phyloP scores from a whole-genome alignment of 30 jellyfish, hydroid and myxozoan genomes.

The Cassiopea andromeda region DNA sequence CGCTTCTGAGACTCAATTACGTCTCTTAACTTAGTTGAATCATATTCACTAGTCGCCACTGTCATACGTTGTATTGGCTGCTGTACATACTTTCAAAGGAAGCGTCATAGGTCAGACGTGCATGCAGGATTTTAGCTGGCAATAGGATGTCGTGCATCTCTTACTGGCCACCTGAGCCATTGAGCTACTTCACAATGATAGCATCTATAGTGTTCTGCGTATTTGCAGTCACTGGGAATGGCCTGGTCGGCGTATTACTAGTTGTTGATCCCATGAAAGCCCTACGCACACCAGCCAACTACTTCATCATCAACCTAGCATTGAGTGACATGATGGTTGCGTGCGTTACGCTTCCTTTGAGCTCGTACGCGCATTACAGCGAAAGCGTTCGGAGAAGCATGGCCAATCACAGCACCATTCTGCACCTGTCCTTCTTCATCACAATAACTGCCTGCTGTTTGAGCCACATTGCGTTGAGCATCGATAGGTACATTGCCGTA shows the following conservation, averaged over 20 bases:
- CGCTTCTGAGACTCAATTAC: too few species aligned
- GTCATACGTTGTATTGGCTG: too few species aligned
- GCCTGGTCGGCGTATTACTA: slow-evolving; percentile 55
- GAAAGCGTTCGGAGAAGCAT: slow-evolving; percentile 11
- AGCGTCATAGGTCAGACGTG: too few species aligned
- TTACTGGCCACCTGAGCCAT: slow-evolving; percentile 54
- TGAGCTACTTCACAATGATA: slow-evolving; percentile 45
- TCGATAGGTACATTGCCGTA: slow-evolving; percentile 78
- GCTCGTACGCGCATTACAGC: slow-evolving; percentile 26
- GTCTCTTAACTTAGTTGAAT: too few species aligned
- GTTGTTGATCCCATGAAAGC: slow-evolving; percentile 49
- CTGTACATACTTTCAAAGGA: too few species aligned
- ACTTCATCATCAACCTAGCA: slow-evolving; percentile 72
- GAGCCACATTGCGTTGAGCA: slow-evolving; percentile 54
- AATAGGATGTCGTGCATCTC: slow-evolving; percentile 7
- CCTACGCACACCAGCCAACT: slow-evolving; percentile 78
- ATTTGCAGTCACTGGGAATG: slow-evolving; percentile 62
- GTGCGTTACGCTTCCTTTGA: slow-evolving; percentile 60
- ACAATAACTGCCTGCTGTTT: slow-evolving; percentile 66
- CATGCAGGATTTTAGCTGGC: background rate
- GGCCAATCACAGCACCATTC: slow-evolving; percentile 31
- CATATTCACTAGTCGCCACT: too few species aligned
- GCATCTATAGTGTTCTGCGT: slow-evolving; percentile 46
- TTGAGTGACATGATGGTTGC: slow-evolving; percentile 79
- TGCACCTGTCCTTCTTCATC: slow-evolving; percentile 66